A percentile compares a stretch with the other conserved stretches of the same genome.
Conservation (phyloP, 1,140 invertebrate genomes). For the Bombyx mori region DNA sequence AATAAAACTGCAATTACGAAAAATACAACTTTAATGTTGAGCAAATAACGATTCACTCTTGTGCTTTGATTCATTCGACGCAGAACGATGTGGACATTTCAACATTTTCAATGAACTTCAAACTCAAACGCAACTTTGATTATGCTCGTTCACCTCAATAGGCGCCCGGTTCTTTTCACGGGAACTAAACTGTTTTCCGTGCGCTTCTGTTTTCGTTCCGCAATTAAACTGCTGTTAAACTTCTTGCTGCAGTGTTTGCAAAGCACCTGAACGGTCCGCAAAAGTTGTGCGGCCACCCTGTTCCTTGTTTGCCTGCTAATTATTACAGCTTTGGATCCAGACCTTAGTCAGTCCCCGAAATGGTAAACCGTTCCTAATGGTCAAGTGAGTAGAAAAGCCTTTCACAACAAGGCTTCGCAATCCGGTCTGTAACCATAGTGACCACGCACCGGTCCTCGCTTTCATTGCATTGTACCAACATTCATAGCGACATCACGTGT, state of each 20-base stretch:
- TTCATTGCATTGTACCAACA: slow-evolving; percentile 67
- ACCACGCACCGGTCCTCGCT: slow-evolving; percentile 47
- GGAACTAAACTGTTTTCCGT: slow-evolving; percentile 61
- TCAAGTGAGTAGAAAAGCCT: slow-evolving; percentile 56
- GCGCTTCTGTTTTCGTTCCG: slow-evolving; percentile 65
- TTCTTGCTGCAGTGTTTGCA: slow-evolving; percentile 65
- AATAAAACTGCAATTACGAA: too few relatives aligned
- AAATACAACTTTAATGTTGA: too few relatives aligned
- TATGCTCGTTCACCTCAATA: slow-evolving; percentile 50
- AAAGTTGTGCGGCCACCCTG: slow-evolving; percentile 49
- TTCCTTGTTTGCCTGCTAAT: slow-evolving; percentile 71
- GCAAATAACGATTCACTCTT: slow-evolving; percentile 1
- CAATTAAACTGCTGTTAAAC: slow-evolving; percentile 71
- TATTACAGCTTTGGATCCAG: slow-evolving; percentile 42
- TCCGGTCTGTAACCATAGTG: slow-evolving; percentile 56
- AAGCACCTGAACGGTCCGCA: slow-evolving; percentile 61
- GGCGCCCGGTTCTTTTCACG: slow-evolving; percentile 59
- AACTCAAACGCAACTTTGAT: slow-evolving; percentile 33
- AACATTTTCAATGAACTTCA: slow-evolving; percentile 36
- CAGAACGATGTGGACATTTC: slow-evolving; percentile 13
- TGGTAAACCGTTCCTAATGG: slow-evolving; percentile 57
- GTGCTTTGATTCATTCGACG: slow-evolving; percentile 10
- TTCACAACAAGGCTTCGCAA: slow-evolving; percentile 44
- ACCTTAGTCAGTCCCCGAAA: slow-evolving; percentile 48
- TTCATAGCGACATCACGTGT: slow-evolving; percentile 61